A percentile compares a stretch with the other conserved stretches of the same genome.
These are phyloP conservation scores for Sminthopsis crassicaudata DNA, from an alignment of 2,113 vertebrate species.

Conservation along the genomic window DNA sequence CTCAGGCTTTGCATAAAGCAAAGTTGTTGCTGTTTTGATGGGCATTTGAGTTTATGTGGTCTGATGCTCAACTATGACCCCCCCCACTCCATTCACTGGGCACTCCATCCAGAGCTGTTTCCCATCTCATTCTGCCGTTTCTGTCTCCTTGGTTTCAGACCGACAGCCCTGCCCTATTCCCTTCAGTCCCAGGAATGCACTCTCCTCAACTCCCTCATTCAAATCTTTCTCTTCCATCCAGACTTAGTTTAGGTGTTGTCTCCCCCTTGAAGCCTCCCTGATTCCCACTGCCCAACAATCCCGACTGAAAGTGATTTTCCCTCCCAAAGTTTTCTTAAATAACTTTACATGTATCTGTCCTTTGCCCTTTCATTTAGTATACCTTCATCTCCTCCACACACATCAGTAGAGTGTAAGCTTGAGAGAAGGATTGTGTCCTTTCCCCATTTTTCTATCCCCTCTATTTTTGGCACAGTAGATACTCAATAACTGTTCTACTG, in stretches of 20 bases:
- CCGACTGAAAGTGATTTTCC: not conserved
- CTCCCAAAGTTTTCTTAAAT: not conserved
- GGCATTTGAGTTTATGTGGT: not conserved
- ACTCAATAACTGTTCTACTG: not conserved
- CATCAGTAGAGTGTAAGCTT: not conserved
- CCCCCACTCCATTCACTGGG: not conserved
- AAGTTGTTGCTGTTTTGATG: not conserved
- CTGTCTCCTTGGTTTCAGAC: not conserved
- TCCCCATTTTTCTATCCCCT: not conserved
- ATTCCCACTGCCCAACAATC: not conserved
- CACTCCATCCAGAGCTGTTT: not conserved
- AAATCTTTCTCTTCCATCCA: not conserved
- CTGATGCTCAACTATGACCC: not conserved
- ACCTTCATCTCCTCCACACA: not conserved
- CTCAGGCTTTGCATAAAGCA: not conserved
- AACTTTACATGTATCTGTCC: not conserved
- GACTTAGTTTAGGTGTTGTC: not conserved
- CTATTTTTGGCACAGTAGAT: not conserved
- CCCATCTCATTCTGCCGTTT: not conserved
- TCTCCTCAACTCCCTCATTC: not conserved
- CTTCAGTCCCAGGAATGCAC: not conserved
- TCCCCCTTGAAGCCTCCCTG: not conserved
- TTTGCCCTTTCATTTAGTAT: not conserved
- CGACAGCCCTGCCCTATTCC: not conserved
- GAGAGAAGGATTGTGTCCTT: not conserved